Base-by-base conservation (phyloP, 2,797 vertebrate genomes). In the Arctocebus calabarensis region DNA sequence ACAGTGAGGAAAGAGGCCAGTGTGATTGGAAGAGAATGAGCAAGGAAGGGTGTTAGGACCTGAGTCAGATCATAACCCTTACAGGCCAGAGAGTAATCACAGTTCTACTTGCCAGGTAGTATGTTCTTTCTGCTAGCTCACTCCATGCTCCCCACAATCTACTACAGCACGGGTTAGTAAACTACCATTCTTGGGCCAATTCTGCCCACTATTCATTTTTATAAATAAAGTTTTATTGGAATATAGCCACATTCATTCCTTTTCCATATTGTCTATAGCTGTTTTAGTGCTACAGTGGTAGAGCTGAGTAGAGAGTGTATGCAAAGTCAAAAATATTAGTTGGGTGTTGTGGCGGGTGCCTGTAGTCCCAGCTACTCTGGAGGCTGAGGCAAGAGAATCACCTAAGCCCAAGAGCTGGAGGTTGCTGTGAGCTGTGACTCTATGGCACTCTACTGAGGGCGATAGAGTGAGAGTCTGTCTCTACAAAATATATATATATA, bases 11-110 rank as follows among this genome's bases (percentile, higher is more conserved):
- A 90, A 62, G 62, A 84, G 91, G 87, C 83, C 71, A 14, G 34
- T 37, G 81, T 87, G 48, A 52, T 62, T 85, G 88, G 88, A 81
- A 87, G 82, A 84, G 83, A 55, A 40, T 22, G 81, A 87, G 91
- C 45, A n/a, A 48, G 70, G 90, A 45, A 88, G 71, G 82, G 93
- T 86, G 84, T 73, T 88, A 86, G 84, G 79, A 43, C 40, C 95
- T 79, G 93, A 95, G 95, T 96, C 93, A 96, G 91, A 71, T 4
- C 23, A 29, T 70, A 84, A 84, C 40, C n/a, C 84, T 61, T 43
- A 40, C 11, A 29, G 86, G 88, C 73, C 82, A 34, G 92, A 59
- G 71, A 79, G 88, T 79, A 81, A 88, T 68, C 78, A 32, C 70
- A 83, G 29, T 87, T 59, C 66, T 59, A 1, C 73, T 16, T 10